Evolutionary conservation across 2,888 invertebrate genomes (phyloP).

Genomic region (Hylaea fasciaria): DNA sequence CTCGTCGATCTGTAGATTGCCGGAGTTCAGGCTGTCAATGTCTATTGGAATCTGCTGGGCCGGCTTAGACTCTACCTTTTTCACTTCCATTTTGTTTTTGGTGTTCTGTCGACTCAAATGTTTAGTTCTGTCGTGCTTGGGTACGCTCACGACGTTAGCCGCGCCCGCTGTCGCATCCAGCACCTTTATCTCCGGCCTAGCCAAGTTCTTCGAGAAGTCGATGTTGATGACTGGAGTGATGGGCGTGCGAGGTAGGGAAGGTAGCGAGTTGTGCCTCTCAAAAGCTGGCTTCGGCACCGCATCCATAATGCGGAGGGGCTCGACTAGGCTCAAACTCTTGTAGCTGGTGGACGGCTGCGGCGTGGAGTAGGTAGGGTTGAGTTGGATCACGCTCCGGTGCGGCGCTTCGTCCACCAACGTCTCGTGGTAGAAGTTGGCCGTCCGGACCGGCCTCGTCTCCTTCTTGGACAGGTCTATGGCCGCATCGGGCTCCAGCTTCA

Average conservation of each 20-base stretch:
- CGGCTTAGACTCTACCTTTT: conserved; percentile 59
- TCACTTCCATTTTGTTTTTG: conserved; percentile 61
- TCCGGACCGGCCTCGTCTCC: conserved; percentile 58
- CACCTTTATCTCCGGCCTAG: conserved; percentile 75
- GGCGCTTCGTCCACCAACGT: conserved; percentile 65
- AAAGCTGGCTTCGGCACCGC: conserved; percentile 48
- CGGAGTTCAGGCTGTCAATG: conserved; percentile 72
- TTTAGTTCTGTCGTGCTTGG: conserved; percentile 52
- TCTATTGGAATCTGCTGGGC: conserved; percentile 54
- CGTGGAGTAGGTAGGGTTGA: conserved; percentile 72
- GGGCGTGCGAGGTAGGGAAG: conserved; percentile 44
- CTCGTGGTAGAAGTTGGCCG: conserved; percentile 79
- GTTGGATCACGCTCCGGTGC: conserved; percentile 71
- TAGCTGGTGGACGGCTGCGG: conserved; percentile 76
- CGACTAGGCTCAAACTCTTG: conserved; percentile 54
- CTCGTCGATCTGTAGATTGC: conserved; percentile 79
- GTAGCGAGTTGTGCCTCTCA: conserved; percentile 38
- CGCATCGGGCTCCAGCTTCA: conserved; percentile 42
- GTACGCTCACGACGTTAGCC: conserved; percentile 34
- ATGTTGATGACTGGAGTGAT: conserved; percentile 74
- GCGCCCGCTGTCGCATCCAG: conserved; percentile 61
- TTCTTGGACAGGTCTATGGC: conserved; percentile 73
- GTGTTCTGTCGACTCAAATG: conserved; percentile 67
- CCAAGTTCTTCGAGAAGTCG: conserved; percentile 72
- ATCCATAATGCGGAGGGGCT: conserved; percentile 56